Base-by-base conservation (phyloP, 2,888 invertebrate genomes). In the Catocala fraxini region DNA sequence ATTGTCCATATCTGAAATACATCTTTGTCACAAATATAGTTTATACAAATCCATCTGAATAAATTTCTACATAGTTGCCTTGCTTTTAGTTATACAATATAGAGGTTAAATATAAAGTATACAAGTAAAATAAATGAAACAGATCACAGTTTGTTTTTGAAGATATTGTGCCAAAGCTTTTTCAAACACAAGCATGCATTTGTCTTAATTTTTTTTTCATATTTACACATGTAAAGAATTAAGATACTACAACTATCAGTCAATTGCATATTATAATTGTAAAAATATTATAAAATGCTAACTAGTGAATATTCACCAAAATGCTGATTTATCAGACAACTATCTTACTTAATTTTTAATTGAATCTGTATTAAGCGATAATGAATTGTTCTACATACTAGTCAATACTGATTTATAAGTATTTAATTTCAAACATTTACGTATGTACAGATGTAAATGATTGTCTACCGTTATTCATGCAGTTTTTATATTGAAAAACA, bases 171-270 rank as follows among this genome's bases (percentile, higher is more conserved):
- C 88, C 87, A 83, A 86, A 86, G 80, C 51, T 75, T 80, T 80
- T 76, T 77, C 79, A 71, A 79, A 77, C 77, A 46, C 15, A 59
- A 57, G 53, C 53, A 68, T 77, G 71, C 74, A 79, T 79, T 74
- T 75, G 65, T 66, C 64, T 68, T 79, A 66, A 73, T 70, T 74
- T 67, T 60, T 35, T 65, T 66, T 65, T 71, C 63, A 76, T 73
- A 77, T 87, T 81, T 88, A 89, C 85, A 89, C 73, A 72, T 76
- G 77, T 82, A 79, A 80, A 82, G 71, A 68, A 69, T 83, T 75
- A 25, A 79, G 70, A 84, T 66, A 86, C 87, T 91, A 92, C 87
- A 88, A 80, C 92, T 92, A 93, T 92, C 92, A 93, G 92, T 93
- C 92, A 85, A 89, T 91, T 88, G 88, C 80, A 84, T 85, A 81